Base-by-base conservation (phyloP, 2,888 invertebrate genomes). In the Cryptosula pallasiana region DNA sequence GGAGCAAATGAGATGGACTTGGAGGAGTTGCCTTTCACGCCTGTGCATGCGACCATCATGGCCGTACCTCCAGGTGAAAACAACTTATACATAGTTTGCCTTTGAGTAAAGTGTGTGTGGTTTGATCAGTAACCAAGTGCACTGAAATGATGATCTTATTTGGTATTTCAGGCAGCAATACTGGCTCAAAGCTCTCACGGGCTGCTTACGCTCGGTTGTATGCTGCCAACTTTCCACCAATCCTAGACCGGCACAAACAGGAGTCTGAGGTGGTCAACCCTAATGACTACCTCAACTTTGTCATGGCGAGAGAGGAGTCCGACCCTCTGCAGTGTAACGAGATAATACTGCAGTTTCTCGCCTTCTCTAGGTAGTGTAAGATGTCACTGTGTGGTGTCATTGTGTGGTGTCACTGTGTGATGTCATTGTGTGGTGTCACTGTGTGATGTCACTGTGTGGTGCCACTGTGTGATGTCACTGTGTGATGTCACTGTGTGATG, bases 301-400 rank as follows among this genome's bases (percentile, higher is more conserved):
- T 79, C 36, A 69, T 82, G 69, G 76, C 77, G 13, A 78, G 79
- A 71, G 86, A 87, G 75, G 76, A 78, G 36, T 77, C 78, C 23
- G 86, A 86, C 76, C 79, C 81, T 20, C 79, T 87, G 25, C 82
- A 83, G 72, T 80, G 82, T 73, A 86, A 86, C 75, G 86, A 87
- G 76, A 80, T 87, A 71, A 78, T 84, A 32, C 79, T 87, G 72
- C 87, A 87, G 78, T 86, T 87, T 78, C 75, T 87, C 73, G 87
- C 86, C 16, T 83, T 83, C 75, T 82, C 84, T 73, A 81, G 80
- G 86, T 86, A 73, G 77, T 25, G n/a, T n/a, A n/a, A n/a, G n/a
- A n/a, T n/a, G n/a, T n/a, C n/a, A n/a, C n/a, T n/a, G n/a, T n/a
- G n/a, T n/a, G n/a, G n/a, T n/a, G n/a, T n/a, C n/a, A n/a, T n/a